Evolutionary conservation across 2,113 vertebrate genomes (phyloP).

Genomic region (Hepsetus odoe): DNA sequence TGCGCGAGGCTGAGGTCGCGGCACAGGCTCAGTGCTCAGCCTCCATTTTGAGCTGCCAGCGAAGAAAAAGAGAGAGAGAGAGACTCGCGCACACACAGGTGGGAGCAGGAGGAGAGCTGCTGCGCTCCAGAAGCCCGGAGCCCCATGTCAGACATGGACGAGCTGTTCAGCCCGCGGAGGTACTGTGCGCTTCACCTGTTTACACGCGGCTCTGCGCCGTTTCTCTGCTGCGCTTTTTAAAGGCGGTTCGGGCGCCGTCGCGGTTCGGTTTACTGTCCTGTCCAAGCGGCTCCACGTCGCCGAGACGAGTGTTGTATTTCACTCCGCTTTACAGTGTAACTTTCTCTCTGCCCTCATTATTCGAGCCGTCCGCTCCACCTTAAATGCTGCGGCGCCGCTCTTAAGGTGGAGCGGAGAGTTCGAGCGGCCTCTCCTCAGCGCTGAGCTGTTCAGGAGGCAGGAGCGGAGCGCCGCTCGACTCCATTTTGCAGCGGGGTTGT

Average conservation of each 20-base stretch:
- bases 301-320: neutral
- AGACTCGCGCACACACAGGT: constrained; percentile 65
- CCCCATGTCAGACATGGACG: constrained; percentile 90
- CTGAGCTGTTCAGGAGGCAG: neutral
- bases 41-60: constrained; percentile 96
- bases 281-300: neutral
- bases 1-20: constrained; percentile 97
- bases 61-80: constrained; percentile 55
- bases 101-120: constrained; percentile 70
- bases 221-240: no score
- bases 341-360: no score
- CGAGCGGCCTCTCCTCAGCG: neutral
- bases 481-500: constrained; percentile 72
- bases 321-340: no score
- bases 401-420: neutral
- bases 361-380: neutral
- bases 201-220: no score
- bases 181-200: constrained; percentile 80
- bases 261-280: constrained; percentile 16
- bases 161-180: constrained; percentile 93
- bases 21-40: constrained; percentile 93
- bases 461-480: constrained; percentile 54
- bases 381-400: neutral
- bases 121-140: constrained; percentile 62
- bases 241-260: no score